These are phyloP conservation scores for Platyura marginata DNA, from an alignment of 1,140 invertebrate genomes.

Conservation along the genomic window DNA sequence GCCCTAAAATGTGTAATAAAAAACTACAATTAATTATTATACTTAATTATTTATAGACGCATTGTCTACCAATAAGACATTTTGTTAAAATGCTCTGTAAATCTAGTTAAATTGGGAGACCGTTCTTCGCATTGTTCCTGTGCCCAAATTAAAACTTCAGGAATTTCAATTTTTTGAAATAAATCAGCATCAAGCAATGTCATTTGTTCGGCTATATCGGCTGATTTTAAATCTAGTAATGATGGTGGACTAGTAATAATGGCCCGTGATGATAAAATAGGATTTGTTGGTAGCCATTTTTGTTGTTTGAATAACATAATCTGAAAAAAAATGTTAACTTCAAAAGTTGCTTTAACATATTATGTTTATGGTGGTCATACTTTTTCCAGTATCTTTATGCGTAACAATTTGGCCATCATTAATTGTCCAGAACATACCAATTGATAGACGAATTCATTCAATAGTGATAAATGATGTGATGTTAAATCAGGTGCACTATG, in stretches of 20 bases:
- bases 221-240: conserved; percentile 82
- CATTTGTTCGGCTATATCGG: conserved; percentile 84
- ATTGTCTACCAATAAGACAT: conserved; percentile 84
- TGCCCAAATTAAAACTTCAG: conserved; percentile 93
- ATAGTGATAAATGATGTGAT: conserved; percentile 45
- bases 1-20: conserved; percentile 32
- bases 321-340: conserved; percentile 2
- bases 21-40: not conserved
- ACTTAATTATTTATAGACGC: conserved; percentile 2
- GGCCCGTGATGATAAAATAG: not conserved
- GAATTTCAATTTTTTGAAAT: conserved; percentile 92
- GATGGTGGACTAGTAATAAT: conserved; percentile 21
- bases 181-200: conserved; percentile 88
- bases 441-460: conserved; percentile 85
- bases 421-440: conserved; percentile 71
- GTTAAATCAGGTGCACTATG: conserved; percentile 65
- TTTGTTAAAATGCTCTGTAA: conserved; percentile 99
- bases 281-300: conserved; percentile 4
- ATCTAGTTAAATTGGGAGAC: conserved; percentile 88
- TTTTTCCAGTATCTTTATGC: conserved; percentile 82
- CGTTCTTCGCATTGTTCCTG: conserved; percentile 92
- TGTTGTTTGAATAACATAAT: conserved; percentile 18
- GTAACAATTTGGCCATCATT: conserved; percentile 69
- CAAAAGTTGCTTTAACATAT: not conserved
- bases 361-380: conserved; percentile 3